Evolutionary conservation across 2,888 invertebrate species (phyloP).

Genomic region (Trissolcus brochymenae): DNA sequence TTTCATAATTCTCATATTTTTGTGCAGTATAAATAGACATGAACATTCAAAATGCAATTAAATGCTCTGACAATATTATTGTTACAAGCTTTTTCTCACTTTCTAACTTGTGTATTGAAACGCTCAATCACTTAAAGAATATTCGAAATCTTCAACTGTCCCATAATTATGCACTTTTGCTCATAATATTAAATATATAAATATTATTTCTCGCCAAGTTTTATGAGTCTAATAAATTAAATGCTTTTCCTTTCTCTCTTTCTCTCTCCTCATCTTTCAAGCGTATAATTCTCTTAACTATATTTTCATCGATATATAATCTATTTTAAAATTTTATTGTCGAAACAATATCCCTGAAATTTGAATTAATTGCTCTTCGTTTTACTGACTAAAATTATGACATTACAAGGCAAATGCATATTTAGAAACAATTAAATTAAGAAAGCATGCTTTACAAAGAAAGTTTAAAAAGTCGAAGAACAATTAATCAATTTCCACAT

Average conservation of each 20-base stretch:
- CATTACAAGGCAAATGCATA: conserved; percentile 8
- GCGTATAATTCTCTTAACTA: conserved; percentile 26
- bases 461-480: conserved; percentile 8
- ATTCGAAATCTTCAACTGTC: too few species aligned
- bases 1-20: not conserved
- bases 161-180: not conserved
- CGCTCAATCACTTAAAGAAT: too few species aligned
- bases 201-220: conserved; percentile 30
- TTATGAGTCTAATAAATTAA: conserved; percentile 38
- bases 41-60: not conserved
- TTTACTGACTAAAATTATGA: conserved; percentile 4
- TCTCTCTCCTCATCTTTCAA: conserved; percentile 21
- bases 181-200: conserved; percentile 36
- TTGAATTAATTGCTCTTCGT: conserved; percentile 10
- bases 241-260: conserved; percentile 16
- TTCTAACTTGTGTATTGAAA: too few species aligned
- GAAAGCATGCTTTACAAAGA: conserved; percentile 7
- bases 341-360: conserved; percentile 19
- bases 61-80: not conserved
- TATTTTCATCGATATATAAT: conserved; percentile 3
- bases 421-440: conserved; percentile 1
- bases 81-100: too few species aligned
- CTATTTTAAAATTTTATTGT: conserved; percentile 22
- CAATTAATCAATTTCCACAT: conserved; percentile 1
- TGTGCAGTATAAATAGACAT: conserved; percentile 23